These are phyloP conservation scores for Hanleya hanleyi DNA, from an alignment of 2,888 invertebrate genomes.

Conservation along the genomic window DNA sequence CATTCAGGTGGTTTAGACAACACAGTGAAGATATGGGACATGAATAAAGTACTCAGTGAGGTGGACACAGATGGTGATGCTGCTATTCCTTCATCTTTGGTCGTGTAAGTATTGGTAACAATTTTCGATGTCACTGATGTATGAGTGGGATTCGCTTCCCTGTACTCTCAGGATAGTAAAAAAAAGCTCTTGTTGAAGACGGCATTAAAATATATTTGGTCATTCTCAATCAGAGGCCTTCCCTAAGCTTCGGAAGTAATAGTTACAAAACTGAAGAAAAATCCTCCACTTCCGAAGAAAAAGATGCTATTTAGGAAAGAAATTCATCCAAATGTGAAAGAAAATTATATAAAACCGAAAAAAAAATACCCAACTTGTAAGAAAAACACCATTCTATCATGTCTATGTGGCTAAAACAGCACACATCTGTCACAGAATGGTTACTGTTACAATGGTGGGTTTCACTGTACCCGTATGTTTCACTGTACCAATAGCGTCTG, in stretches of 20 bases:
- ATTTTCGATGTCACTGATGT: background rate
- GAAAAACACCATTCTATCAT: background rate
- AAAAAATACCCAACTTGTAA: too few relatives aligned
- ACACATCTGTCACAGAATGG: background rate
- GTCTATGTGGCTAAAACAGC: background rate
- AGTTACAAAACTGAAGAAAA: too few relatives aligned
- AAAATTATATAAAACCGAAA: background rate
- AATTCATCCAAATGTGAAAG: background rate
- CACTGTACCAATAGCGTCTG: background rate
- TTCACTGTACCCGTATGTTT: too few relatives aligned
- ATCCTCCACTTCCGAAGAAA: too few relatives aligned
- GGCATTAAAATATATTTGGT: too few relatives aligned
- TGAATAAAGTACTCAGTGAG: constrained; percentile 84
- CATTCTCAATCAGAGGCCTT: too few relatives aligned
- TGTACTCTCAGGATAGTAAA: too few relatives aligned
- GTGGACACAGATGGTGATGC: constrained; percentile 83
- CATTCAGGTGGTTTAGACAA: constrained; percentile 87
- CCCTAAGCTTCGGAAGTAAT: too few relatives aligned
- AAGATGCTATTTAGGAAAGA: too few relatives aligned
- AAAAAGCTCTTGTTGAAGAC: too few relatives aligned
- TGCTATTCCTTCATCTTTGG: constrained; percentile 60
- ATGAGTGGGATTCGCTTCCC: too few relatives aligned
- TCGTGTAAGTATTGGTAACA: constrained; percentile 51
- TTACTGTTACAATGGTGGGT: too few relatives aligned
- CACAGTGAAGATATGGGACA: constrained; percentile 95